Evolutionary conservation across 2,113 vertebrate species (phyloP).

Genomic region (Grus americana): DNA sequence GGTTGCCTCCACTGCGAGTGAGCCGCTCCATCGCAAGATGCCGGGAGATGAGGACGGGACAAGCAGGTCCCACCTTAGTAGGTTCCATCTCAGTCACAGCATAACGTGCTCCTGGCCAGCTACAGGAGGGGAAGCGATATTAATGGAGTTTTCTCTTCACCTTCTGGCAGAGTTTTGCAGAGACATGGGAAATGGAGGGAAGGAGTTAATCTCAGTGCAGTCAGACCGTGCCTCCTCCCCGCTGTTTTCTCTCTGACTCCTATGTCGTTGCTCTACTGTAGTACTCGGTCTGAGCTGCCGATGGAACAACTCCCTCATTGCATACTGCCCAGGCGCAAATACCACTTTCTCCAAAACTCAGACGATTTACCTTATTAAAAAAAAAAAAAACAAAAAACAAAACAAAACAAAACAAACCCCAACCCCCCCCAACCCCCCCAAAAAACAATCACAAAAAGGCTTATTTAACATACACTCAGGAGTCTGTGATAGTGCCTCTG

Average conservation of each 20-base stretch:
- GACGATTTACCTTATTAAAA: neutral
- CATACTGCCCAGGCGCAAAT: neutral
- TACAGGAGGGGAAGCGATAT: neutral
- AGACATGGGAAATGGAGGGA: neutral
- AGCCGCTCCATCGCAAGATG: fast-evolving
- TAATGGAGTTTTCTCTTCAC: neutral
- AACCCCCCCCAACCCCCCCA: neutral
- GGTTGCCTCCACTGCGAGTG: neutral
- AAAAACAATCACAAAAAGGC: neutral
- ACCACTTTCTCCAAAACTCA: neutral
- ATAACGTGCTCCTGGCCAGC: neutral
- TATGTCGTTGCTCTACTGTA: neutral
- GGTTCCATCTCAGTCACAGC: neutral
- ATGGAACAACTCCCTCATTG: neutral
- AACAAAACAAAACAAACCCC: neutral
- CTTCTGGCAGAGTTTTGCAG: neutral
- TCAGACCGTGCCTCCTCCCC: neutral
- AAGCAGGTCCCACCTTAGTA: neutral
- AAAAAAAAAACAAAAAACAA: neutral
- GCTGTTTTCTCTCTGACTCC: neutral
- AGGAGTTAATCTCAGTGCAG: constrained; percentile 13
- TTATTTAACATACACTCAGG: neutral
- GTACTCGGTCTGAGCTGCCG: neutral
- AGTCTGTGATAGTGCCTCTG: neutral
- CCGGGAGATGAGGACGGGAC: neutral